These are phyloP conservation scores for Bradypodion pumilum DNA, from an alignment of 2,797 vertebrate genomes.

Conservation along the genomic window DNA sequence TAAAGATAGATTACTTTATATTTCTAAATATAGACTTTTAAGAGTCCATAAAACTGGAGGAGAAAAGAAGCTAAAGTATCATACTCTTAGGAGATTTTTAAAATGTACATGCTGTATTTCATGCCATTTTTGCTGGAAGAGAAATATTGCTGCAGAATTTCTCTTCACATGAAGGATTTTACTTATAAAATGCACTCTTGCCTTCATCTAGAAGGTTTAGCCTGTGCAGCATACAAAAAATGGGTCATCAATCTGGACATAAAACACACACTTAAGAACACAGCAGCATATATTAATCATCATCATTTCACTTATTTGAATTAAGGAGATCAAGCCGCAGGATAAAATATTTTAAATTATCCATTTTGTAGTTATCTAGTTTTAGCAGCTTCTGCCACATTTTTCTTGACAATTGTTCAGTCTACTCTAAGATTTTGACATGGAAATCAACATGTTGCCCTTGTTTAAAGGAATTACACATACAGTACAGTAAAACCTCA, in stretches of 20 bases:
- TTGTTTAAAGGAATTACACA: too few species aligned
- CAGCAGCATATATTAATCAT: neutral
- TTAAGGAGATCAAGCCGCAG: neutral
- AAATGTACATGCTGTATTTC: neutral
- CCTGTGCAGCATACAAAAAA: neutral
- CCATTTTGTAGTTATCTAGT: neutral
- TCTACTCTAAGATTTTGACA: neutral
- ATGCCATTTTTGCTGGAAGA: neutral
- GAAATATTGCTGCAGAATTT: neutral
- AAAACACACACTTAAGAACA: neutral
- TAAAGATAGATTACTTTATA: constrained; percentile 21
- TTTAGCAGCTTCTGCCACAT: neutral
- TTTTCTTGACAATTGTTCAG: neutral
- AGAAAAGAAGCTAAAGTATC: constrained; percentile 7
- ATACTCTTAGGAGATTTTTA: neutral
- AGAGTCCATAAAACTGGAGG: constrained; percentile 15
- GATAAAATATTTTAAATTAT: neutral
- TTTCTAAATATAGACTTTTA: constrained; percentile 30
- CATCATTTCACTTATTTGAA: neutral
- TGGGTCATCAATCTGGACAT: too few species aligned
- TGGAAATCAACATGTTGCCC: neutral
- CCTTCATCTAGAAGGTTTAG: neutral
- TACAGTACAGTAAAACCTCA: too few species aligned
- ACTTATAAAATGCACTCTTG: neutral
- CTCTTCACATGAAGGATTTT: neutral